These are phyloP conservation scores for Lethenteron reissneri DNA, from an alignment of 2,113 vertebrate species.

Conservation along the genomic window DNA sequence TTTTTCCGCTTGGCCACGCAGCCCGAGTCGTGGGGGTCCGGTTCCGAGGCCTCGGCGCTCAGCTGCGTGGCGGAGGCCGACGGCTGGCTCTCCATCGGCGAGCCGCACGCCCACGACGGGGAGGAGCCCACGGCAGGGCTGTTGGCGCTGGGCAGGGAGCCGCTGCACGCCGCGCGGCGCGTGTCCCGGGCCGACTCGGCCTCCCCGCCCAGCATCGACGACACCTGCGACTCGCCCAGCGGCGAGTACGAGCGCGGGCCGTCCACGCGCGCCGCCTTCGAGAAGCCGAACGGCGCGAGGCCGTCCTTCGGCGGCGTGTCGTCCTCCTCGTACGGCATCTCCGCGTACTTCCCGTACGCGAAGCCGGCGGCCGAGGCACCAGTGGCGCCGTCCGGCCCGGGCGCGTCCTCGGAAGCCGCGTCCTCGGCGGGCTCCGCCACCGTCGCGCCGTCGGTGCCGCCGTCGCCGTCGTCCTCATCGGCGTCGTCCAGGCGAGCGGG, in stretches of 20 bases:
- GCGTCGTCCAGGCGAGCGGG: background rate
- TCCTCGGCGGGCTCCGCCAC: background rate
- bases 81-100: conserved; percentile 6
- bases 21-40: background rate
- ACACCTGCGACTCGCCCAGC: background rate
- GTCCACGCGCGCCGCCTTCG: background rate
- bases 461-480: no score
- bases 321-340: background rate
- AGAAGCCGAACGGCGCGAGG: background rate
- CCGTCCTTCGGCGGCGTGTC: background rate
- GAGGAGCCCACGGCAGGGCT: conserved; percentile 3
- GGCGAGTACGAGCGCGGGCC: background rate
- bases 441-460: no score
- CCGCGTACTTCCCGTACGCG: background rate
- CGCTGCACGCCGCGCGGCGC: background rate
- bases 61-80: conserved; percentile 2
- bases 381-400: background rate
- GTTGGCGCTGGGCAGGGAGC: conserved; percentile 2
- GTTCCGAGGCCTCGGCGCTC: background rate
- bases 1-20: background rate
- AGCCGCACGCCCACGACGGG: conserved; percentile 1
- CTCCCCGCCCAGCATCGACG: conserved; percentile 2
- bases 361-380: background rate
- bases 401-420: no score
- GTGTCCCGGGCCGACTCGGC: conserved; percentile 2